Percentiles rank a stretch among this genome's conserved stretches.
phyloP scores from a whole-genome alignment of 2,888 invertebrate genomes.

The Drosophila paracracens region DNA sequence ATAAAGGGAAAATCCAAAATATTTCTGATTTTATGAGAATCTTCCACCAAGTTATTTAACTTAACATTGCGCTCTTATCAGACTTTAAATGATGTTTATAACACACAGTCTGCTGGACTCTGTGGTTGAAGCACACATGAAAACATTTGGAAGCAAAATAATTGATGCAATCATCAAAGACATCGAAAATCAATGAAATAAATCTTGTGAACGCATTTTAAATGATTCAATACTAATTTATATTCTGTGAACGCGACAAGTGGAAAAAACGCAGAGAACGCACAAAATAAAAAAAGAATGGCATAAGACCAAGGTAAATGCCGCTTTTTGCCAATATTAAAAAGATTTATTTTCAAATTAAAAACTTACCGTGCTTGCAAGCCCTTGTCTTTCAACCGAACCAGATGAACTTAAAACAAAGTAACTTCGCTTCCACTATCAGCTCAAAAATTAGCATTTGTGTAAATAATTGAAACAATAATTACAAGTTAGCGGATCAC shows the following conservation, averaged over 20 bases:
- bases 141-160: slow-evolving; percentile 35
- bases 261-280: slow-evolving; percentile 29
- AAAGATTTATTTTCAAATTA: slow-evolving; percentile 52
- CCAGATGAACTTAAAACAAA: slow-evolving; percentile 8
- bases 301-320: slow-evolving; percentile 4
- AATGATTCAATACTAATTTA: slow-evolving; percentile 59
- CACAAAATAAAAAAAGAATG: slow-evolving; percentile 26
- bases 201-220: slow-evolving; percentile 56
- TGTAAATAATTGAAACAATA: slow-evolving; percentile 48
- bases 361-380: slow-evolving; percentile 10
- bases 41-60: background rate
- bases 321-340: slow-evolving; percentile 38
- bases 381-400: background rate
- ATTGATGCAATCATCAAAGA: slow-evolving; percentile 58
- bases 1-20: background rate
- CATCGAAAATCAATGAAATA: slow-evolving; percentile 62
- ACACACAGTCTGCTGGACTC: background rate
- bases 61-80: background rate
- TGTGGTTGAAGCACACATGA: slow-evolving; percentile 4
- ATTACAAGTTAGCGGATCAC: slow-evolving; percentile 49
- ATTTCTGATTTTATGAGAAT: background rate
- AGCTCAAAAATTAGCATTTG: slow-evolving; percentile 55
- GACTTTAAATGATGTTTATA: background rate
- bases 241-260: slow-evolving; percentile 56
- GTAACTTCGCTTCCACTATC: slow-evolving; percentile 13